Conservation (phyloP, 1,140 invertebrate genomes). For the Calliphora vicina region DNA sequence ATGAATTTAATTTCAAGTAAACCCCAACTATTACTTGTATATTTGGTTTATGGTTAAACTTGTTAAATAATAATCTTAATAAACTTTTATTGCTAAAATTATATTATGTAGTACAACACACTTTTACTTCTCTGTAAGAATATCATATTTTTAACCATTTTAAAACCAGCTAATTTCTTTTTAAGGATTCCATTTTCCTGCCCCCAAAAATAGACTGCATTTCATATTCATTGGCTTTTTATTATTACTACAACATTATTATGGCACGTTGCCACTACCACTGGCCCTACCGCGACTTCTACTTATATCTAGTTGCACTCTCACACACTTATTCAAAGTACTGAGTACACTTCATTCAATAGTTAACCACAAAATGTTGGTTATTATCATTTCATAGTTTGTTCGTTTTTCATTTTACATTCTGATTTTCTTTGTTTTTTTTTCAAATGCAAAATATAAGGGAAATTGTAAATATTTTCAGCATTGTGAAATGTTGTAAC, state of each 20-base stretch:
- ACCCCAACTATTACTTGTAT: too few species aligned
- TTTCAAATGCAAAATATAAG: neutral
- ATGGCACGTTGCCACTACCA: neutral
- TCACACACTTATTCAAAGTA: neutral
- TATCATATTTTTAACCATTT: too few species aligned
- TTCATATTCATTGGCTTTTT: neutral
- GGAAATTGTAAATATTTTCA: neutral
- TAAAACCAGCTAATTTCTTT: too few species aligned
- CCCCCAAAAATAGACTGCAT: neutral
- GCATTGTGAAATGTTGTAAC: neutral
- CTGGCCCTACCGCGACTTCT: neutral
- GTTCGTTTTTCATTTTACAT: neutral
- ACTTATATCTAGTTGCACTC: neutral
- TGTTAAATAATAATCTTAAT: too few species aligned
- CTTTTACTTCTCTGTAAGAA: too few species aligned
- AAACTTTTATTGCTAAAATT: too few species aligned
- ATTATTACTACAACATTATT: neutral
- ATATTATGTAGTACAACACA: too few species aligned
- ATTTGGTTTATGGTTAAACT: too few species aligned
- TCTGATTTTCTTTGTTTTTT: neutral
- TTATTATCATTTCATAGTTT: neutral
- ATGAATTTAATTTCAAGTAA: too few species aligned
- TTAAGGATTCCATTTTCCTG: neutral
- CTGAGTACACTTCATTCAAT: neutral
- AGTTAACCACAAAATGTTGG: slow-evolving; percentile 1